Evolutionary conservation across 2,113 vertebrate genomes (phyloP), one percentile per base, ranked within the genome.

Genomic region (Sarotherodon lohbergeri): DNA sequence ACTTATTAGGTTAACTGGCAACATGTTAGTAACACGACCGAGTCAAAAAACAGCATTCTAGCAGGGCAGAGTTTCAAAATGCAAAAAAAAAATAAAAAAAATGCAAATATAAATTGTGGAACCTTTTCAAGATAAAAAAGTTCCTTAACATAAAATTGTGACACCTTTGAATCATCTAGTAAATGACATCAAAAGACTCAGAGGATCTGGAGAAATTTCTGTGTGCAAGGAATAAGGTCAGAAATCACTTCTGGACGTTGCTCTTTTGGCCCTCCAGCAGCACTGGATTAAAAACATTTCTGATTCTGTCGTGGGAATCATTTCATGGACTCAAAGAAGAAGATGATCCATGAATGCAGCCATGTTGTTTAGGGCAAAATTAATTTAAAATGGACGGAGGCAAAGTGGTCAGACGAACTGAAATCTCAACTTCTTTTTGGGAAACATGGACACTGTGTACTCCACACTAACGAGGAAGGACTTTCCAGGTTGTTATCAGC

Each of bases 281-380:
- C 50, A n/a, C 50, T 52, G 50, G 4, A n/a, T 9, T 52, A 52
- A n/a, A 52, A n/a, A 19, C 50, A 54, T 19, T 19, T 19, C n/a
- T n/a, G 9, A 54, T 5, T 54, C 13, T 16, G 43, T 14, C 13
- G 6, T 46, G 43, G 13, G 6, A 46, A 46, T 63, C 36, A 39
- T 0, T 36, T 19, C 59, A 66, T 39, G 34, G 10, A 57, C 56
- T 57, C 2, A 57, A 57, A 57, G 12, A 59, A 29, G 24, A 59
- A 0, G 56, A 29, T 29, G 56, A 59, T 29, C 7, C 56, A 59
- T 59, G 56, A 29, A 59, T 57, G 56, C 6, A 57, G 7, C 0
- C 56, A 57, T 36, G 16, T 63, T 0, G 0, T 73, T 24, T 46
- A 39, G 2, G 0, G 7, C n/a, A 43, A 71, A 71, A 9, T 43